phyloP scores from a whole-genome alignment of 2,888 invertebrate species.

The Rugalucina vietnamica region DNA sequence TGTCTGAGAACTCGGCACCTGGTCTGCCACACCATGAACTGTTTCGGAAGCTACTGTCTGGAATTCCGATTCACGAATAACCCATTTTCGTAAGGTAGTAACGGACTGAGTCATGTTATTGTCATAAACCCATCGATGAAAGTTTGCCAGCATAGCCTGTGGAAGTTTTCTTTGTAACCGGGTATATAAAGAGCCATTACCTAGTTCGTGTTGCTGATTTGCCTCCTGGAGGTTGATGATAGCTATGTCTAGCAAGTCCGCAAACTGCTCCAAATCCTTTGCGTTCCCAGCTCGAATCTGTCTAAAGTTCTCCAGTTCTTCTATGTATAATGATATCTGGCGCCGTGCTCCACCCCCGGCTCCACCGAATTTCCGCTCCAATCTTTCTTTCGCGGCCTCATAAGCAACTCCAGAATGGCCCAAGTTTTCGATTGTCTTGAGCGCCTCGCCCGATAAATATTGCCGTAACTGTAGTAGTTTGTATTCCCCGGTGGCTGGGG shows the following conservation, averaged over 20 bases:
- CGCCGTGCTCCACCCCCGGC: no score
- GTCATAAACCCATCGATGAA: slow-evolving; percentile 34
- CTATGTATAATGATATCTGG: background rate
- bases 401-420: slow-evolving; percentile 31
- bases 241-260: slow-evolving; percentile 20
- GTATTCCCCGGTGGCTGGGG: slow-evolving; percentile 13
- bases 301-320: slow-evolving; percentile 8
- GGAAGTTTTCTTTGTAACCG: slow-evolving; percentile 25
- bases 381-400: slow-evolving; percentile 32
- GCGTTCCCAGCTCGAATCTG: slow-evolving; percentile 12
- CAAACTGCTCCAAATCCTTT: slow-evolving; percentile 12
- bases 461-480: slow-evolving; percentile 28
- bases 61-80: slow-evolving; percentile 10
- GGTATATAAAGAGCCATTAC: background rate
- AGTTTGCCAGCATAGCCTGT: slow-evolving; percentile 32
- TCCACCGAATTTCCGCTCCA: slow-evolving; percentile 33
- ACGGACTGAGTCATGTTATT: slow-evolving; percentile 6
- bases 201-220: background rate
- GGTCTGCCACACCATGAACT: slow-evolving; percentile 2
- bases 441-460: slow-evolving; percentile 1
- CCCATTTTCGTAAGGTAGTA: background rate
- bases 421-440: slow-evolving; percentile 26
- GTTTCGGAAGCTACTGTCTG: background rate
- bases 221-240: slow-evolving; percentile 6
- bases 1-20: background rate